These are phyloP conservation scores for Rynchops niger DNA, from an alignment of 2,113 vertebrate genomes.

Conservation along the genomic window DNA sequence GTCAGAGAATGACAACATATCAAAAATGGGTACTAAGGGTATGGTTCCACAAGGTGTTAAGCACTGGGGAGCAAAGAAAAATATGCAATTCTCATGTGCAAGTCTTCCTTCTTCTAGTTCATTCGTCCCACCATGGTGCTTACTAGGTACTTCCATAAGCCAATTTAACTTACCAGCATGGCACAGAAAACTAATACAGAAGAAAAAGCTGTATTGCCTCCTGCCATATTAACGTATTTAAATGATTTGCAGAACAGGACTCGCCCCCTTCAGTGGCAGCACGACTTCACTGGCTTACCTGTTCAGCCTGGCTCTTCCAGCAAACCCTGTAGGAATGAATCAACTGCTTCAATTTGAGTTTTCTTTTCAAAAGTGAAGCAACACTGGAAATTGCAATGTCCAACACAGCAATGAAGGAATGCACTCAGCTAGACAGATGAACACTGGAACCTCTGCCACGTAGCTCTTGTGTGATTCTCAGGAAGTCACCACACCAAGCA, in stretches of 20 bases:
- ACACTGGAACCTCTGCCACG: neutral
- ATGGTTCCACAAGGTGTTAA: neutral
- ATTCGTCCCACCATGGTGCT: neutral
- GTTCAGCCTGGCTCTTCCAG: neutral
- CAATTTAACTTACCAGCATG: neutral
- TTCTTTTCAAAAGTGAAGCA: neutral
- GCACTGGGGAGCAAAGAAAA: too few relatives aligned
- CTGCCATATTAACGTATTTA: neutral
- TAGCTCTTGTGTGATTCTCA: neutral
- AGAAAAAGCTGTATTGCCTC: neutral
- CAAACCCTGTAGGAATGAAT: neutral
- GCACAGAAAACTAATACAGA: neutral
- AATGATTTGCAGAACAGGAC: neutral
- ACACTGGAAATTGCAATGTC: neutral
- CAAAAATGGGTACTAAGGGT: neutral
- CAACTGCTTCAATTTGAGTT: neutral
- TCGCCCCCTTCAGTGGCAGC: neutral
- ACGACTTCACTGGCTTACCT: neutral
- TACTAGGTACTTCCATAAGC: neutral
- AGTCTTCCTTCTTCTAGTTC: neutral
- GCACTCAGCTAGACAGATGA: neutral
- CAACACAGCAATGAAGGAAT: neutral
- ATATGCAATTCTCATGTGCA: neutral
- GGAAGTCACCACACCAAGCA: neutral
- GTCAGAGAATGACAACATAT: neutral